Evolutionary conservation across 2,113 vertebrate species (phyloP).

Genomic region (Numida meleagris): DNA sequence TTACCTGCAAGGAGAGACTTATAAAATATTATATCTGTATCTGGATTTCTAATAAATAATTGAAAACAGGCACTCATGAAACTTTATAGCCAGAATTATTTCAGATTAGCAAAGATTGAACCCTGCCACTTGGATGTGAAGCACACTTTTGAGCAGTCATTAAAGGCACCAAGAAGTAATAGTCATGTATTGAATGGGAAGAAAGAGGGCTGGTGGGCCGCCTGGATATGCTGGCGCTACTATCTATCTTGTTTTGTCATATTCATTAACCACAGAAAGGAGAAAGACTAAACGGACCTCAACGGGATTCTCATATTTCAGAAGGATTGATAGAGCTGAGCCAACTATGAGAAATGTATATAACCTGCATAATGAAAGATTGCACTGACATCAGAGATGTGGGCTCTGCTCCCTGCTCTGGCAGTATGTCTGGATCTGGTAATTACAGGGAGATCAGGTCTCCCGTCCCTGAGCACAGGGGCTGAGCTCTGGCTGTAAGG

Average conservation of each 20-base stretch:
- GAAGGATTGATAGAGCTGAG: neutral
- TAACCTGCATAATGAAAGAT: neutral
- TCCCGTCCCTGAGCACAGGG: neutral
- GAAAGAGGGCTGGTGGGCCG: neutral
- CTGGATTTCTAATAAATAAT: neutral
- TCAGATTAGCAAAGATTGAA: neutral
- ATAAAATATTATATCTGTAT: neutral
- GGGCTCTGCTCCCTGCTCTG: neutral
- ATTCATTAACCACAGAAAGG: neutral
- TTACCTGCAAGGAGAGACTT: neutral
- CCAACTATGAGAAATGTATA: neutral
- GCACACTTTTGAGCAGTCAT: neutral
- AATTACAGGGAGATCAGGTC: neutral
- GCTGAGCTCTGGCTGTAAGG: accelerated
- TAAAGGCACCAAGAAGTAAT: neutral
- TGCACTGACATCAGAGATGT: neutral
- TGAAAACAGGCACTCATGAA: neutral
- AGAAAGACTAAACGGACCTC: slow-evolving; percentile 9
- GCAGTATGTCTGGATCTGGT: neutral
- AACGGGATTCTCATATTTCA: slow-evolving; percentile 26
- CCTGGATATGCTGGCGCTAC: neutral
- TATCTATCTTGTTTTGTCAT: slow-evolving; percentile 24
- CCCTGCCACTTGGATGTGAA: neutral
- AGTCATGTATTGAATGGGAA: neutral
- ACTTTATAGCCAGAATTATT: neutral